phyloP scores from a whole-genome alignment of 2,113 vertebrate species.

The Cyphomyrus plagiostoma region DNA sequence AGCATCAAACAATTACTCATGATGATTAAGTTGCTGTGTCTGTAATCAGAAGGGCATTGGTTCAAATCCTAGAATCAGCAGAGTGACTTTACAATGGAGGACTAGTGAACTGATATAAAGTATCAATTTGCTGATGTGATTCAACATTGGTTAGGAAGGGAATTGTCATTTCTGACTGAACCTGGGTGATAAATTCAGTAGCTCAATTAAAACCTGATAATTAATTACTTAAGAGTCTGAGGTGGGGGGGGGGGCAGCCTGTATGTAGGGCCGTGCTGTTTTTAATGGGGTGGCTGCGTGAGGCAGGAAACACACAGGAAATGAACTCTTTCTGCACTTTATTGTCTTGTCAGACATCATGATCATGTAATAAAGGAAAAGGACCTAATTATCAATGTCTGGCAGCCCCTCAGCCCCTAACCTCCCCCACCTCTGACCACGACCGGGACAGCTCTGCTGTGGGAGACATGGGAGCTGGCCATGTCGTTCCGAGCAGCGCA shows the following conservation, averaged over 20 bases:
- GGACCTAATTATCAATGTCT: not conserved
- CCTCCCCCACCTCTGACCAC: slow-evolving; percentile 60
- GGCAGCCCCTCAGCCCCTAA: not conserved
- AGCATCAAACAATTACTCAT: not conserved
- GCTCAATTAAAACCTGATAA: not conserved
- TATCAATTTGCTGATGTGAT: not conserved
- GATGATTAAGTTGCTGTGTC: not conserved
- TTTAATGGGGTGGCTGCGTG: not conserved
- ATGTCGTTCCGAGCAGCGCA: slow-evolving; percentile 43
- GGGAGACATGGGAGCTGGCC: slow-evolving; percentile 33
- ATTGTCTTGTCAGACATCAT: not conserved
- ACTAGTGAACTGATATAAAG: not conserved
- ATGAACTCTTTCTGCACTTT: not conserved
- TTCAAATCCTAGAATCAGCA: not conserved
- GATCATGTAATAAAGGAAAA: not conserved
- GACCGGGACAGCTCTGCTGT: slow-evolving; percentile 47
- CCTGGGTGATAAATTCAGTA: not conserved
- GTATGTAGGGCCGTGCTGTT: not conserved
- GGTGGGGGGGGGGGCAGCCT: not conserved
- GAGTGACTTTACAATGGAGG: not conserved
- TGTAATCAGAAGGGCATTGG: not conserved
- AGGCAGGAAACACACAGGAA: not conserved
- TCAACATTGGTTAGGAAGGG: not conserved
- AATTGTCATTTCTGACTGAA: not conserved
- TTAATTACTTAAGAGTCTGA: not conserved